Percentiles rank a stretch among this genome's conserved stretches.
Conservation (phyloP, 2,888 invertebrate genomes). For the Drosophila paranaensis region DNA sequence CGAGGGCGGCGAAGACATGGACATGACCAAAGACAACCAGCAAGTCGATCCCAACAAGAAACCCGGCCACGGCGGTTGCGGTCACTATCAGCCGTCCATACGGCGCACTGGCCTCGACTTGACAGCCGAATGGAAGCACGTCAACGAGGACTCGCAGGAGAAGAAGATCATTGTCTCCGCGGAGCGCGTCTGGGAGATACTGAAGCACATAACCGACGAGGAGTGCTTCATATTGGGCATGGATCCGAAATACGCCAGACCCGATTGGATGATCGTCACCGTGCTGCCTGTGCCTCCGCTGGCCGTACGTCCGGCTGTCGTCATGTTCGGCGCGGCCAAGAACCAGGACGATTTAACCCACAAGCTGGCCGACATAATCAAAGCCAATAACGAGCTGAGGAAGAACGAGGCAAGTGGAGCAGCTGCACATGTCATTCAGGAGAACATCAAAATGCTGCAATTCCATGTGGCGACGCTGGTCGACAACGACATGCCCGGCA, state of each 20-base stretch:
- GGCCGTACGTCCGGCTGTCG: slow-evolving; percentile 98
- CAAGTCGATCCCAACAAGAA: slow-evolving; percentile 86
- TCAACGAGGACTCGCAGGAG: slow-evolving; percentile 99
- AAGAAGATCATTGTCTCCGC: slow-evolving; percentile 97
- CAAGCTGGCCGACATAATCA: slow-evolving; percentile 99
- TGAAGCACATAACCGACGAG: slow-evolving; percentile 98
- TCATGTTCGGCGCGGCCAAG: slow-evolving; percentile 98
- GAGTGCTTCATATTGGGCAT: slow-evolving; percentile 97
- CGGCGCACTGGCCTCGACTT: slow-evolving; percentile 95
- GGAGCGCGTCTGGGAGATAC: slow-evolving; percentile 98
- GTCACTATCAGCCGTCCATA: slow-evolving; percentile 98
- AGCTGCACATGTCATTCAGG: slow-evolving; percentile 98
- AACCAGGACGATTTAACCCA: slow-evolving; percentile 99
- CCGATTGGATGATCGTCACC: slow-evolving; percentile 99
- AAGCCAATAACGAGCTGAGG: slow-evolving; percentile 97
- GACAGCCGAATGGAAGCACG: slow-evolving; percentile 99
- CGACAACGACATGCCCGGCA: slow-evolving; percentile 99
- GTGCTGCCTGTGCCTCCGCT: slow-evolving; percentile 98
- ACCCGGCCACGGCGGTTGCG: slow-evolving; percentile 96
- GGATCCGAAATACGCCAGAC: slow-evolving; percentile 98
- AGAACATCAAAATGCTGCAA: slow-evolving; percentile 98
- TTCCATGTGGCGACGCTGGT: slow-evolving; percentile 99
- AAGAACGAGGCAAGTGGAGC: slow-evolving; percentile 98
- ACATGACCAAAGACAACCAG: slow-evolving; percentile 92
- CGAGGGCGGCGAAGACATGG: slow-evolving; percentile 99